Percentiles rank a stretch among this genome's conserved stretches.
phyloP scores from a whole-genome alignment of 1,140 invertebrate genomes.

The Helicoverpa armigera region DNA sequence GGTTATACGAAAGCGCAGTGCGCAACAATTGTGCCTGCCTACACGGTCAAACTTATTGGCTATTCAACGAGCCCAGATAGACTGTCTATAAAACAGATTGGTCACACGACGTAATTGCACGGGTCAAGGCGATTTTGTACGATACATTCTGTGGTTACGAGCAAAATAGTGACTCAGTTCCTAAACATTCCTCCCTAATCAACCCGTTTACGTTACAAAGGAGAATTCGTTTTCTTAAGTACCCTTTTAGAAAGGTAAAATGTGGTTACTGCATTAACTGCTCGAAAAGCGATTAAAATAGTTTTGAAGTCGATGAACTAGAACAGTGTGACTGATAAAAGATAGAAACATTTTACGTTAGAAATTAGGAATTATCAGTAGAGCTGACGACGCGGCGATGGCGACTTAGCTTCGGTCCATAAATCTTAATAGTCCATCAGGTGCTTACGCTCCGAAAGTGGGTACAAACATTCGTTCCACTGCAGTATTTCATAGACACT shows the following conservation, averaged over 20 bases:
- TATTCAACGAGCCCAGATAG: slow-evolving; percentile 46
- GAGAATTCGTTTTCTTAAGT: slow-evolving; percentile 35
- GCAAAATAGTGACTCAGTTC: slow-evolving; percentile 2
- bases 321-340: not conserved
- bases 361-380: not conserved
- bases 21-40: slow-evolving; percentile 39
- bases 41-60: slow-evolving; percentile 51
- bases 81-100: slow-evolving; percentile 57
- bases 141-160: slow-evolving; percentile 25
- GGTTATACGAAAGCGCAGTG: slow-evolving; percentile 36
- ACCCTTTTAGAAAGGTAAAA: slow-evolving; percentile 43
- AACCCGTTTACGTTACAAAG: slow-evolving; percentile 28
- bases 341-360: not conserved
- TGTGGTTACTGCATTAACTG: slow-evolving; percentile 39
- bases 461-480: slow-evolving; percentile 22
- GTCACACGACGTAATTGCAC: slow-evolving; percentile 43
- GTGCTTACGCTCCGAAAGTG: slow-evolving; percentile 1
- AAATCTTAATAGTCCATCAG: slow-evolving; percentile 13
- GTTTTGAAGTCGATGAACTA: slow-evolving; percentile 24
- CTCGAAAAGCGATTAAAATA: slow-evolving; percentile 3
- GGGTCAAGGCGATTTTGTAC: slow-evolving; percentile 51
- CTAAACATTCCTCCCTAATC: slow-evolving; percentile 43
- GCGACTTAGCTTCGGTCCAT: not conserved
- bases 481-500: slow-evolving; percentile 29
- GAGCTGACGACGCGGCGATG: not conserved